Base-by-base conservation (phyloP, 1,140 invertebrate genomes). In the Platyura marginata region DNA sequence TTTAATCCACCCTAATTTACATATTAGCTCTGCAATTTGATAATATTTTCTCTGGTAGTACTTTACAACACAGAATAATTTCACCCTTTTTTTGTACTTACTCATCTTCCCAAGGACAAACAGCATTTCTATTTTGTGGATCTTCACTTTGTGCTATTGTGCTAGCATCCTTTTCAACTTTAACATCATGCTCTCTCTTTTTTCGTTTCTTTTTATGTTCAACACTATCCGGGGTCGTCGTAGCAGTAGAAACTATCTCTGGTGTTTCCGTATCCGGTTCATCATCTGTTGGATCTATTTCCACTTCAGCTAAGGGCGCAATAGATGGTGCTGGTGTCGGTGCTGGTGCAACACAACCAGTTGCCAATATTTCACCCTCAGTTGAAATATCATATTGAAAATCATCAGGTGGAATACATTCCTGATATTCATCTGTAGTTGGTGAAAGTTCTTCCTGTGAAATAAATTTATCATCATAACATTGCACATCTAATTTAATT, bases 81-180 rank as follows among this genome's bases (percentile, higher is more conserved):
- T n/a, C n/a, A n/a, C n/a, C n/a, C n/a, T n/a, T n/a, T 29, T 36
- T 19, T 22, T 39, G 22, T 20, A 82, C 81, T 81, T 67, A 87
- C 83, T 85, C 81, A 61, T 87, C 81, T 71, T 86, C 83, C 82
- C 82, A 86, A 40, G 83, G 83, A 68, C 83, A 87, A 55, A 85
- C 75, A 61, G 84, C 77, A 61, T 75, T 80, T 62, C 68, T 69
- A 66, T 78, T 80, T 45, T 65, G 62, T 35, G 51, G 60, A 41
- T 67, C 67, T 45, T 55, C 49, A 49, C 21, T 47, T 43, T 16
- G 35, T n/a, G 20, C 41, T 13, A 45, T 6, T 43, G 37, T 13
- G 33, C 22, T 40, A 38, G 32, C 37, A 34, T 33, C 39, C 19
- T 6, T 22, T 10, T 23, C 57, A 53, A 52, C 47, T 47, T 55